Base-by-base conservation (phyloP, 2,888 invertebrate species). In the Luperina nickerlii region DNA sequence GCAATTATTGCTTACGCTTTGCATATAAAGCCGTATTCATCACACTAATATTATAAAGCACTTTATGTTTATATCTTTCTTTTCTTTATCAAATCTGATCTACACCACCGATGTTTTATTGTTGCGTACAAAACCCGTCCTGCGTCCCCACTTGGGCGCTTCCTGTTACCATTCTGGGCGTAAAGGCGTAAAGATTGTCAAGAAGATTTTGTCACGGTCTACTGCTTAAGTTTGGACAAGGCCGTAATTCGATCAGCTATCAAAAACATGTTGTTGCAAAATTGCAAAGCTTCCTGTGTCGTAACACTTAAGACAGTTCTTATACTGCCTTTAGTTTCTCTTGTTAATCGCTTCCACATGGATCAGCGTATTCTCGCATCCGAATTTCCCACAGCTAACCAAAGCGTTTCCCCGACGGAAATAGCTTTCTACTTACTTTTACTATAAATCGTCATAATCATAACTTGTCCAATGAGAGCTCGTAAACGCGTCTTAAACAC, bases 401-500 rank as follows among this genome's bases (percentile, higher is more conserved):
- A 54, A 77, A 65, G 42, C 77, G 18, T 81, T 81, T 85, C 75
- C 76, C 62, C 75, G 38, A 67, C 86, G 82, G 82, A 88, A 76
- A 76, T 60, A 9, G 77, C 82, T 85, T 81, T 85, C 85, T 85
- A 77, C 76, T 77, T 73, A 79, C 88, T 81, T 76, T 88, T 81
- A 88, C 72, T 75, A 75, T 75, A 84, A 87, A 85, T 74, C 74
- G 51, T 63, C 57, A 72, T 71, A 71, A 86, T 81, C 38, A 85
- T 83, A 83, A 86, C 72, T 85, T 76, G 65, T 78, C 78, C 76
- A 82, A 81, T 79, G 13, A 66, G n/a, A 71, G 66, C 38, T 42
- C n/a, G 38, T 66, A 73, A 76, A 76, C 24, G 78, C 84, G 79
- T 78, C 76, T 79, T 80, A 81, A 77, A 85, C 65, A 82, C 67